Evolutionary conservation across 2,113 vertebrate genomes (phyloP).

Genomic region (Tichodroma muraria): DNA sequence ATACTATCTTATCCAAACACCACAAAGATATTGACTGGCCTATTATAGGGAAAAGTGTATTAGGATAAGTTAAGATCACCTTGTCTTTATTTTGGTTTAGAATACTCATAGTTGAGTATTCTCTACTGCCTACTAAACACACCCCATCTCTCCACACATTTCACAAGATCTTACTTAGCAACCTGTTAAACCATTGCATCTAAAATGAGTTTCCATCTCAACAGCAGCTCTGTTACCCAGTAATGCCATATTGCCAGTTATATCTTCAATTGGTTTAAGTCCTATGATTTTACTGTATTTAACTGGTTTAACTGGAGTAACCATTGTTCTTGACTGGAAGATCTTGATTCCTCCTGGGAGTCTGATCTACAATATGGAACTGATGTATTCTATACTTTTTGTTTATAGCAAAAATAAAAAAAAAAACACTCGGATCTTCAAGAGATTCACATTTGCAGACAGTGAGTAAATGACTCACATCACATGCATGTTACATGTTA

Average conservation of each 20-base stretch:
- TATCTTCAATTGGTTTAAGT: not conserved
- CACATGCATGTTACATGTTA: not conserved
- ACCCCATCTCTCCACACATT: not conserved
- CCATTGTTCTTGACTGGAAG: not conserved
- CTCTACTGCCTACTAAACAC: not conserved
- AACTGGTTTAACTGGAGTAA: not conserved
- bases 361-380: not conserved
- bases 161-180: not conserved
- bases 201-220: not conserved
- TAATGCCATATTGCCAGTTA: not conserved
- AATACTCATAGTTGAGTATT: not conserved
- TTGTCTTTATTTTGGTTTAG: not conserved
- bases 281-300: not conserved
- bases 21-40: not conserved
- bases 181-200: not conserved
- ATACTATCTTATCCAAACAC: not conserved
- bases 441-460: not conserved
- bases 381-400: not conserved
- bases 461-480: not conserved
- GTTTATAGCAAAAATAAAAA: not conserved
- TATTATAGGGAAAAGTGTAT: not conserved
- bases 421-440: not conserved
- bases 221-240: not conserved
- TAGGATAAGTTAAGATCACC: not conserved
- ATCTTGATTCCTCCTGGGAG: not conserved